These are phyloP conservation scores for Brachypteracias leptosomus DNA, from an alignment of 2,113 vertebrate genomes.

Conservation along the genomic window DNA sequence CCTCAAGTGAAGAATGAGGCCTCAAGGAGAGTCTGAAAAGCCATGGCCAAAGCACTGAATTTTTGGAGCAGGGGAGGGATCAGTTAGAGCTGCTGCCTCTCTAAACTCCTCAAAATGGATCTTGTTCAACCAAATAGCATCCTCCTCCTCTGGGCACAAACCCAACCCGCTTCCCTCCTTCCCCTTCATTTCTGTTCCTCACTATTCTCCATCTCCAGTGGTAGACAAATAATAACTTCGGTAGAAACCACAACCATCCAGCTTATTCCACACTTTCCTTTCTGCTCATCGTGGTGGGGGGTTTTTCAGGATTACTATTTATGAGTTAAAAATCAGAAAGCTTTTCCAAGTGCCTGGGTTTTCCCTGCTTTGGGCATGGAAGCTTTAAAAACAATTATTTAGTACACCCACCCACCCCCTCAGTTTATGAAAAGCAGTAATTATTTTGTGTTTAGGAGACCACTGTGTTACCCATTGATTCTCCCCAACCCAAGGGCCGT, in stretches of 20 bases:
- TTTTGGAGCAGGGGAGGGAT: neutral
- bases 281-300: neutral
- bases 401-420: neutral
- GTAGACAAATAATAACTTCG: neutral
- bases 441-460: neutral
- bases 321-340: neutral
- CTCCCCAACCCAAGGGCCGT: neutral
- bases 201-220: neutral
- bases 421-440: neutral
- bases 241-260: neutral
- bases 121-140: neutral
- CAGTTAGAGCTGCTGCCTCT: neutral
- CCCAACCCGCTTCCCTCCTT: neutral
- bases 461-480: neutral
- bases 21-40: neutral
- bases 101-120: neutral
- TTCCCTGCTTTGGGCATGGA: neutral
- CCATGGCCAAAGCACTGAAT: neutral
- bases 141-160: conserved; percentile 19
- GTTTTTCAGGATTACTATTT: neutral
- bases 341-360: neutral
- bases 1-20: neutral
- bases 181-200: neutral
- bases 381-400: neutral
- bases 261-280: neutral